These are phyloP conservation scores for Sinocyclocheilus anophthalmus DNA, from an alignment of 2,113 vertebrate species.

Conservation along the genomic window DNA sequence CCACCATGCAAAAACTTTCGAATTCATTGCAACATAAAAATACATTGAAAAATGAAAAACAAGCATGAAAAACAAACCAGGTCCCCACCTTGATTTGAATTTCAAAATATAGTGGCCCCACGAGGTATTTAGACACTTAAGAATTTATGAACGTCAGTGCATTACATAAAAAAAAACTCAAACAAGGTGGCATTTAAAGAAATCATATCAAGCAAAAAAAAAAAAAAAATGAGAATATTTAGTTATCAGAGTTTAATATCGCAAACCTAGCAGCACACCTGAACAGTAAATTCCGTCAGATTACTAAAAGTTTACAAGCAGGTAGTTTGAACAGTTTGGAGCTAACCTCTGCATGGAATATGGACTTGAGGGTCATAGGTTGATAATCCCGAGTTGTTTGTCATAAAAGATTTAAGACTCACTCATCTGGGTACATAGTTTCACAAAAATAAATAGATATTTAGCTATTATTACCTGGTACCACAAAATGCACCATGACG, in stretches of 20 bases:
- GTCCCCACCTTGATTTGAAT: background rate
- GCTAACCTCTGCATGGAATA: too few relatives aligned
- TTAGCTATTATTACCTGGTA: constrained; percentile 80
- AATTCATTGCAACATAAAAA: background rate
- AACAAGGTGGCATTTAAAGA: background rate
- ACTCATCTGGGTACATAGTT: background rate
- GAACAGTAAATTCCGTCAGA: too few relatives aligned
- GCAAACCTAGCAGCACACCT: too few relatives aligned
- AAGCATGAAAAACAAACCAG: background rate
- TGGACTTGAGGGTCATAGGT: too few relatives aligned
- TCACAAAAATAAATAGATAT: background rate
- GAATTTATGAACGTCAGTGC: background rate
- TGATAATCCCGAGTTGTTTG: too few relatives aligned
- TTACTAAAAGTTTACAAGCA: too few relatives aligned
- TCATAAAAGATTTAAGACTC: too few relatives aligned
- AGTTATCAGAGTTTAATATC: too few relatives aligned
- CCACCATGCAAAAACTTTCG: background rate
- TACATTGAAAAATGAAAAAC: background rate
- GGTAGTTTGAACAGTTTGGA: too few relatives aligned
- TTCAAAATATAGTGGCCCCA: background rate
- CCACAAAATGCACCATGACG: constrained; percentile 95
- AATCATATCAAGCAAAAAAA: too few relatives aligned
- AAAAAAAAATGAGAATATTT: too few relatives aligned
- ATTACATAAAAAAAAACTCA: background rate
- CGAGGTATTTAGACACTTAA: background rate